Evolutionary conservation across 2,113 vertebrate species (phyloP).

Genomic region (Tretioscincus oriximinensis): DNA sequence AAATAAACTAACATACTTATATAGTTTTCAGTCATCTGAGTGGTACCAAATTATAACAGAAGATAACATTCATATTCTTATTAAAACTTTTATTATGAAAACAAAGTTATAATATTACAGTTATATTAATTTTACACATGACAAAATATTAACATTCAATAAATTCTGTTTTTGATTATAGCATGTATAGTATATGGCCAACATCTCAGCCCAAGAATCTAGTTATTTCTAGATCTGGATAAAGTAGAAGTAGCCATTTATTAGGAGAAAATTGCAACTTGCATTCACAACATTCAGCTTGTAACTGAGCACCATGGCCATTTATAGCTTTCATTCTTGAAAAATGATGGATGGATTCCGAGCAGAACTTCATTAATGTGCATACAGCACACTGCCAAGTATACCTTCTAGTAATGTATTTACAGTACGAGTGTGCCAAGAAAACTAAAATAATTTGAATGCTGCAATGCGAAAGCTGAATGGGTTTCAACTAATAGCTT

Average conservation of each 20-base stretch:
- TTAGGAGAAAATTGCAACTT: background rate
- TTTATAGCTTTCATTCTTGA: background rate
- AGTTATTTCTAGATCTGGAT: background rate
- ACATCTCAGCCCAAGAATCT: background rate
- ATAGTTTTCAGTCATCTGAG: background rate
- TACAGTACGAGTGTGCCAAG: background rate
- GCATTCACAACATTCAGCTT: constrained; percentile 18
- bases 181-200: constrained; percentile 1
- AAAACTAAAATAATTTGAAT: background rate
- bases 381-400: background rate
- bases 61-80: background rate
- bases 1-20: background rate
- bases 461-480: background rate
- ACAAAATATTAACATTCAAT: constrained; percentile 8
- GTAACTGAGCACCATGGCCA: background rate
- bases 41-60: background rate
- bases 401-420: background rate
- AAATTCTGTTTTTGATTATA: background rate
- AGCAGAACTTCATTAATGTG: background rate
- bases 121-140: background rate
- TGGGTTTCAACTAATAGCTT: background rate
- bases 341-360: background rate
- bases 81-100: constrained; percentile 22
- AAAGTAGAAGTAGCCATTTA: background rate
- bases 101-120: background rate